Conservation (phyloP, 2,797 vertebrate genomes). For the Tokudaia muenninki region DNA sequence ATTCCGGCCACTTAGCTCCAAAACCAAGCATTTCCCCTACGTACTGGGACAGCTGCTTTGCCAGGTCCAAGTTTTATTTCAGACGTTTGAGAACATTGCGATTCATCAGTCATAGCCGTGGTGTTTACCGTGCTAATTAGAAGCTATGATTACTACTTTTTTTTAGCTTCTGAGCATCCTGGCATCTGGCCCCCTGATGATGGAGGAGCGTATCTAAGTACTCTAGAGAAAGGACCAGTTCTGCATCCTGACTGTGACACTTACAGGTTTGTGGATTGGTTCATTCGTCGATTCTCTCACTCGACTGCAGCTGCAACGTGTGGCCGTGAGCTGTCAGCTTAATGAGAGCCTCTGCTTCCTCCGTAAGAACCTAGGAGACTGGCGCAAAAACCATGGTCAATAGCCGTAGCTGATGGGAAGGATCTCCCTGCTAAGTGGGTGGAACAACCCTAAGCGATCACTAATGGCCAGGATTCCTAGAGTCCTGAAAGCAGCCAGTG, state of each 20-base stretch:
- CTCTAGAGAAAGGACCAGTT: background rate
- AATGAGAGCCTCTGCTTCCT: background rate
- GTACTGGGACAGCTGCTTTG: background rate
- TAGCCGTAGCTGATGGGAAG: background rate
- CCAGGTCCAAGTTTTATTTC: slow-evolving; percentile 20
- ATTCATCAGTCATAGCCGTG: background rate
- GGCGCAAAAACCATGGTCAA: background rate
- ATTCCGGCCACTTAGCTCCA: background rate
- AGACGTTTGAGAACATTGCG: slow-evolving; percentile 5
- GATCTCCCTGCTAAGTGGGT: background rate
- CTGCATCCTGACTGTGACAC: background rate
- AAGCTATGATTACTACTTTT: background rate
- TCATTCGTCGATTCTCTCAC: slow-evolving; percentile 8
- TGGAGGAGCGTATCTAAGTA: background rate
- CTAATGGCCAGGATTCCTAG: background rate
- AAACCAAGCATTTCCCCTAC: background rate
- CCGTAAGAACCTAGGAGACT: background rate
- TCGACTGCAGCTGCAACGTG: background rate
- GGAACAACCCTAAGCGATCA: background rate
- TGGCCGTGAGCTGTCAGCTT: background rate
- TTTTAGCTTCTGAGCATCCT: background rate
- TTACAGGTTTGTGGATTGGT: slow-evolving; percentile 1
- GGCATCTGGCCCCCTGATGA: background rate
- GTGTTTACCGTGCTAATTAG: background rate
- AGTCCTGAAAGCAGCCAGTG: slow-evolving; percentile 55